Conservation (phyloP, 2,113 vertebrate species). For the Leptodactylus fuscus region DNA sequence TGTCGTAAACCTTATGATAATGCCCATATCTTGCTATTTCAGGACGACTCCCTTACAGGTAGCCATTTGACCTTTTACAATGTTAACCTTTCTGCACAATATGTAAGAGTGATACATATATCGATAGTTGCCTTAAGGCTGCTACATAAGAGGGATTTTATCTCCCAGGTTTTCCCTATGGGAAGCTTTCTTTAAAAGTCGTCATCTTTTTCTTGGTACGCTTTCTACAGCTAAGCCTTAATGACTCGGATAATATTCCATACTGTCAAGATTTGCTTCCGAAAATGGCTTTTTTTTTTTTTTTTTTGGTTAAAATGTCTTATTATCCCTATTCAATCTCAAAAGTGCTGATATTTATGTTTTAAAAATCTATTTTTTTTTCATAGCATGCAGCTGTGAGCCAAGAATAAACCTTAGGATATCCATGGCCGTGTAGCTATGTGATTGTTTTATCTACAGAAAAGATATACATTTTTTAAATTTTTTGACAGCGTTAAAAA, state of each 20-base stretch:
- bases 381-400: not conserved
- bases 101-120: slow-evolving; percentile 40
- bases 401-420: not conserved
- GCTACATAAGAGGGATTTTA: slow-evolving; percentile 27
- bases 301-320: not conserved
- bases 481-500: not conserved
- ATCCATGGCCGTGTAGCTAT: not conserved
- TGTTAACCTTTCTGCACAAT: slow-evolving; percentile 20
- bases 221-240: not conserved
- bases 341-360: not conserved
- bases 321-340: not conserved
- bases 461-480: not conserved
- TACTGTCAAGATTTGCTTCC: not conserved
- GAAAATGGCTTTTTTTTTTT: not conserved
- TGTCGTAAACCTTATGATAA: slow-evolving; percentile 24
- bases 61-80: slow-evolving; percentile 36
- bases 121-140: slow-evolving; percentile 26
- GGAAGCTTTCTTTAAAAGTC: slow-evolving; percentile 25
- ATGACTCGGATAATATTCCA: not conserved
- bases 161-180: slow-evolving; percentile 15
- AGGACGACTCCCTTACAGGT: slow-evolving; percentile 26
- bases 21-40: slow-evolving; percentile 22
- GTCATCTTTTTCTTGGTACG: not conserved
- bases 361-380: too few species aligned
- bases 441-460: too few species aligned